Percentiles rank a stretch among this genome's conserved stretches.
Conservation (phyloP, 2,888 invertebrate species). For the Lasioglossum marginatum region DNA sequence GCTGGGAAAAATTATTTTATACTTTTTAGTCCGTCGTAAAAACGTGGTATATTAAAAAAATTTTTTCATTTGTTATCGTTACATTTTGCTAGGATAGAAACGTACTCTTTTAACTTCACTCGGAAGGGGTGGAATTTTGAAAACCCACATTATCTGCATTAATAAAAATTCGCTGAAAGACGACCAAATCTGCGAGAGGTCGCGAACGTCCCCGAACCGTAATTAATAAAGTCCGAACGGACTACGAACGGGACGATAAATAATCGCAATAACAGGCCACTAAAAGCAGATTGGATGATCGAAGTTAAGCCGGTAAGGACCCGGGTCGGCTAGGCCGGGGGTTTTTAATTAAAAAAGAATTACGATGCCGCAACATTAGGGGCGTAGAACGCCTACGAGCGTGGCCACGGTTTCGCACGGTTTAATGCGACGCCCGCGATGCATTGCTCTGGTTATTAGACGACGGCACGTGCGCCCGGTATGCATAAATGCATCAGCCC, state of each 20-base stretch:
- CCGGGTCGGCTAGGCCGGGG: not conserved
- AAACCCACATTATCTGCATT: not conserved
- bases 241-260: not conserved
- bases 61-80: no score
- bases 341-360: slow-evolving; percentile 44
- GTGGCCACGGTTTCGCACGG: slow-evolving; percentile 26
- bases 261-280: not conserved
- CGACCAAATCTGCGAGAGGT: not conserved
- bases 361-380: slow-evolving; percentile 2
- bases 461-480: slow-evolving; percentile 39
- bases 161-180: not conserved
- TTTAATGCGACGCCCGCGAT: slow-evolving; percentile 36
- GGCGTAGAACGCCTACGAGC: slow-evolving; percentile 28
- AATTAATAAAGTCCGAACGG: not conserved
- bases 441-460: slow-evolving; percentile 47
- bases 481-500: slow-evolving; percentile 56
- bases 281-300: slow-evolving; percentile 13
- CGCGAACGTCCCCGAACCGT: not conserved
- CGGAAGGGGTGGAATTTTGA: not conserved
- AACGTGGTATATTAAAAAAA: no score
- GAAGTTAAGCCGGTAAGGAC: not conserved
- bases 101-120: not conserved
- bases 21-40: no score
- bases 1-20: no score
- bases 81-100: not conserved